Conservation (phyloP, 2,113 vertebrate species). For the Solenodon paradoxus region DNA sequence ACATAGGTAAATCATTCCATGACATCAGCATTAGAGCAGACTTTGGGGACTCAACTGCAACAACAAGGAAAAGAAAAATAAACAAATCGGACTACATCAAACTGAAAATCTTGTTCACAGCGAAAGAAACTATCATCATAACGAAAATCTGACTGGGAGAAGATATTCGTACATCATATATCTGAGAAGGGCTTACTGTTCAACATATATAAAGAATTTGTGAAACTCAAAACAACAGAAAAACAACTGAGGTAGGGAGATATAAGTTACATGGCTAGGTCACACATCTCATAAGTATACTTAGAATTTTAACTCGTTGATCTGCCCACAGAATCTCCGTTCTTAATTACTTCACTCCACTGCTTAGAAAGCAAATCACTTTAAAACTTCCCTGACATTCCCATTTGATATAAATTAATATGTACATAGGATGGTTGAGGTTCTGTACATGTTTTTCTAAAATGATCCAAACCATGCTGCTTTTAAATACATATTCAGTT, state of each 20-base stretch:
- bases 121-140: too few species aligned
- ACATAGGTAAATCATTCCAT: too few species aligned
- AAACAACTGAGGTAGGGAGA: background rate
- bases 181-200: too few species aligned
- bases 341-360: background rate
- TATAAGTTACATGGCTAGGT: background rate
- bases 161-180: too few species aligned
- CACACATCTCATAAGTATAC: background rate
- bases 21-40: too few species aligned
- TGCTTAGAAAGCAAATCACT: slow-evolving; percentile 7
- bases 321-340: background rate
- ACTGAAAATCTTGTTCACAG: too few species aligned
- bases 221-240: too few species aligned
- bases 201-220: too few species aligned
- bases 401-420: slow-evolving; percentile 4
- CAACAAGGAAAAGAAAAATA: too few species aligned
- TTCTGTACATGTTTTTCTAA: background rate
- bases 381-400: background rate
- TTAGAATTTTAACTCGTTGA: background rate
- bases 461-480: background rate
- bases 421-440: background rate
- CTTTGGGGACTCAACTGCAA: too few species aligned
- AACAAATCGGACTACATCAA: too few species aligned
- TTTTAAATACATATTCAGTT: background rate
- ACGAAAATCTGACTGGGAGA: too few species aligned